Evolutionary conservation across 2,113 vertebrate species (phyloP).

Genomic region (Catharus bicknelli): DNA sequence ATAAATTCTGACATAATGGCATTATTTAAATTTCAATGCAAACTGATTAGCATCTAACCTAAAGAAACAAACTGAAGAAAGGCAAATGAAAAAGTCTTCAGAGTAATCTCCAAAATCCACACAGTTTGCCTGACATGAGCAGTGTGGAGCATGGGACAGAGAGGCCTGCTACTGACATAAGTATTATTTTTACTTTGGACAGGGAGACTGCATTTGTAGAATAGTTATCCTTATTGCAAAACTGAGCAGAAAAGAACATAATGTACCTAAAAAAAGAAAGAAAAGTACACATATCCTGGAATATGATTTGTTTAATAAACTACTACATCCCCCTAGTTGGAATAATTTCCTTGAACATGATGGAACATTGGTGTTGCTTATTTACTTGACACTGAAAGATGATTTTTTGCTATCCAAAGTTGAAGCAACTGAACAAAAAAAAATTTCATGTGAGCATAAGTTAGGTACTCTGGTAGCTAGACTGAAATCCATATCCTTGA

Average conservation of each 20-base stretch:
- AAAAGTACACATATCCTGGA: conserved; percentile 37
- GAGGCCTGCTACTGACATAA: neutral
- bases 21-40: neutral
- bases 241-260: conserved; percentile 30
- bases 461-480: neutral
- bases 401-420: neutral
- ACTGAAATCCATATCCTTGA: neutral
- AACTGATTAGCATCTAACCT: neutral
- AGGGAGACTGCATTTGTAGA: neutral
- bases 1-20: neutral
- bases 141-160: neutral
- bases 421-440: neutral
- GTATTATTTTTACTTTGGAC: neutral
- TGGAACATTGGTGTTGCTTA: conserved; percentile 20
- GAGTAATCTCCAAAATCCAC: neutral
- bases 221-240: neutral
- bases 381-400: neutral
- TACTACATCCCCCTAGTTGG: conserved; percentile 33
- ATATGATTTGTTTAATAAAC: conserved; percentile 64
- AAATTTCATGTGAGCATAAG: neutral
- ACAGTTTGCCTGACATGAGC: neutral
- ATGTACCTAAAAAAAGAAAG: conserved; percentile 14
- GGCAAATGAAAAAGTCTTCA: neutral
- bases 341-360: conserved; percentile 43
- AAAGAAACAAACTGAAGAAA: neutral